Evolutionary conservation across 2,888 invertebrate species (phyloP).

Genomic region (Oscheius sp.): DNA sequence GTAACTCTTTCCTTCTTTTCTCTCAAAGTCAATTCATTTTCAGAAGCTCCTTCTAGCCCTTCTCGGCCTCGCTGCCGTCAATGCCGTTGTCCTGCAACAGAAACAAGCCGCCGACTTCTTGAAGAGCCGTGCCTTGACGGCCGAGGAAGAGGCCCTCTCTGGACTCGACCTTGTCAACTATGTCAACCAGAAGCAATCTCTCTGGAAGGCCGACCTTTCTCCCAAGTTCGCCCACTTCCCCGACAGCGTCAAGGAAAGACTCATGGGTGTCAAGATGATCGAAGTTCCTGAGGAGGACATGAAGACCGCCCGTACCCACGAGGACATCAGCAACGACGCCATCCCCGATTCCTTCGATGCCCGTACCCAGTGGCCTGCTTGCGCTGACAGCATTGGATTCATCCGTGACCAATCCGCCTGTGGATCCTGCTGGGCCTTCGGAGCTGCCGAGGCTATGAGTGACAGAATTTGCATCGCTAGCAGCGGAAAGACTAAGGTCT

Average conservation of each 20-base stretch:
- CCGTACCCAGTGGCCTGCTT: slow-evolving; percentile 56
- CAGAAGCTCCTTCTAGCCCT: slow-evolving; percentile 33
- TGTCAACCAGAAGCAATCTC: slow-evolving; percentile 51
- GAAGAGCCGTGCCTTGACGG: slow-evolving; percentile 32
- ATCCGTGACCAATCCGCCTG: slow-evolving; percentile 62
- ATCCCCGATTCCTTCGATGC: slow-evolving; percentile 59
- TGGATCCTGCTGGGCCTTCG: slow-evolving; percentile 83
- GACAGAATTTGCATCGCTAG: slow-evolving; percentile 76
- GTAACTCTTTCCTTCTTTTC: neutral
- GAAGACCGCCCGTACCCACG: slow-evolving; percentile 44
- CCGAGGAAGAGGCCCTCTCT: slow-evolving; percentile 45
- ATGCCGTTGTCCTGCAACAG: slow-evolving; percentile 28
- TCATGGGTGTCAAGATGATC: slow-evolving; percentile 59
- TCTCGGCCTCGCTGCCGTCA: slow-evolving; percentile 23
- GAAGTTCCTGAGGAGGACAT: slow-evolving; percentile 51
- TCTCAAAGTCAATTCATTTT: neutral
- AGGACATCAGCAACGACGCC: slow-evolving; percentile 45
- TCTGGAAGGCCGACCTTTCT: slow-evolving; percentile 49
- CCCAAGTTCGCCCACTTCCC: slow-evolving; percentile 47
- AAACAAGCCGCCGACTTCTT: slow-evolving; percentile 19
- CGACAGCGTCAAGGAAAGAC: slow-evolving; percentile 45
- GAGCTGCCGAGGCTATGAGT: slow-evolving; percentile 75
- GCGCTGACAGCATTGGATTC: slow-evolving; percentile 75
- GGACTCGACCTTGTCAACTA: slow-evolving; percentile 59
- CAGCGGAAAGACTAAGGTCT: slow-evolving; percentile 68